A percentile compares a stretch with the other conserved stretches of the same genome.
Conservation (phyloP, 2,888 invertebrate genomes). For the Heterodera filipjevi region DNA sequence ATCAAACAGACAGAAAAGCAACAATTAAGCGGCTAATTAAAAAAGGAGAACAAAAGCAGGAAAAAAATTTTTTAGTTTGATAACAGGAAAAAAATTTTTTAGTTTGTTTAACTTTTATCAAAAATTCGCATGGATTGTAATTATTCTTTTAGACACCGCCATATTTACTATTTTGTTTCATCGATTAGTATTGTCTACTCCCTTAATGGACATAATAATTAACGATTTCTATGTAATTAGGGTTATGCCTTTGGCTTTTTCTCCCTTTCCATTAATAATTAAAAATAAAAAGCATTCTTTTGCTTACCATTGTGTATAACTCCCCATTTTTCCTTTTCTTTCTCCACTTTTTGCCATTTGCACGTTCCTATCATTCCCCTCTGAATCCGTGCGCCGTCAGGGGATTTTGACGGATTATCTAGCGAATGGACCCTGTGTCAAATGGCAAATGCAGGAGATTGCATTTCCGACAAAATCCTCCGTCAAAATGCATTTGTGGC, state of each 20-base stretch:
- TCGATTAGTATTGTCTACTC: too few species aligned
- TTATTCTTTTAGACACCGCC: too few species aligned
- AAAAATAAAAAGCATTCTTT: too few species aligned
- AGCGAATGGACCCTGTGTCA: neutral
- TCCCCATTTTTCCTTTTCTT: neutral
- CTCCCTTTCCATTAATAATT: neutral
- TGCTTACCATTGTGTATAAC: neutral
- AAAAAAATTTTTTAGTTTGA: too few species aligned
- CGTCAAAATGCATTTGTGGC: neutral
- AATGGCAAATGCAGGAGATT: neutral
- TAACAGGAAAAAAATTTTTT: too few species aligned
- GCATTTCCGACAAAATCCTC: neutral
- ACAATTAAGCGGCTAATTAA: neutral
- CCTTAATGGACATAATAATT: too few species aligned
- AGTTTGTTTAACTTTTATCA: too few species aligned
- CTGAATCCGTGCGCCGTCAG: neutral
- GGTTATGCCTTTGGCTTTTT: too few species aligned
- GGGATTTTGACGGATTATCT: neutral
- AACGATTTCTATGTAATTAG: too few species aligned
- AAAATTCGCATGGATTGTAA: too few species aligned
- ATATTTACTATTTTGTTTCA: too few species aligned
- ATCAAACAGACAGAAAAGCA: neutral
- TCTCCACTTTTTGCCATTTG: neutral
- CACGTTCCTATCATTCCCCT: neutral
- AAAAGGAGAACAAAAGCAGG: neutral